phyloP scores from a whole-genome alignment of 2,888 invertebrate genomes.

The Cremastinae sp. region DNA sequence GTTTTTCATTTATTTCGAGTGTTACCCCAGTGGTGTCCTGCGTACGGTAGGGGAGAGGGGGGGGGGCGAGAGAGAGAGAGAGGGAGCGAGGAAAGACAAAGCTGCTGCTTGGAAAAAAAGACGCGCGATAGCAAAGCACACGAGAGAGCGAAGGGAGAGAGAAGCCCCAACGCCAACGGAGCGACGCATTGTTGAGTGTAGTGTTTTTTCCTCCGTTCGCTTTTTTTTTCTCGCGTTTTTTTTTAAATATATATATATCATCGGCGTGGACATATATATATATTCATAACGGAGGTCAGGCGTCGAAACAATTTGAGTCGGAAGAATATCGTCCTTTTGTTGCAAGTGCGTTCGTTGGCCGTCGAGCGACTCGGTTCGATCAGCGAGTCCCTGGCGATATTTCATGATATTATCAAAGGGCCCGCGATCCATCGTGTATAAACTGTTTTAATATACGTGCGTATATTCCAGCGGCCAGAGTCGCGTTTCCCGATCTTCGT shows the following conservation, averaged over 20 bases:
- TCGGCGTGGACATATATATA: conserved; percentile 4
- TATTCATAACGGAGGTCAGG: conserved; percentile 32
- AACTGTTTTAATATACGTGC: not conserved
- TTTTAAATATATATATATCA: conserved; percentile 20
- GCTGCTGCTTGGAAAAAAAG: conserved; percentile 54
- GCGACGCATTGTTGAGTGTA: conserved; percentile 57
- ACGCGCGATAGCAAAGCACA: conserved; percentile 55
- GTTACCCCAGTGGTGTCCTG: conserved; percentile 4
- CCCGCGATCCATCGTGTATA: not conserved
- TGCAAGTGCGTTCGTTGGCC: not conserved
- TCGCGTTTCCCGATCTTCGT: conserved; percentile 30
- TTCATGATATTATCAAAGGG: not conserved
- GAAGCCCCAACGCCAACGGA: conserved; percentile 60
- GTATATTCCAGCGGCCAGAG: not conserved
- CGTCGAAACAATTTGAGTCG: conserved; percentile 11
- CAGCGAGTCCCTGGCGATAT: not conserved
- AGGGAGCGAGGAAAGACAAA: conserved; percentile 36
- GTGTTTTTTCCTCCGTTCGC: conserved; percentile 32
- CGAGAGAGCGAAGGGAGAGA: conserved; percentile 46
- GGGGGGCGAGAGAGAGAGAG: conserved; percentile 20
- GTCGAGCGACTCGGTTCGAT: not conserved
- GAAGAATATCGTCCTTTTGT: conserved; percentile 9
- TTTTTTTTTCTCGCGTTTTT: no score
- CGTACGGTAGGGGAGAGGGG: conserved; percentile 16
- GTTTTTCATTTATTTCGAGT: conserved; percentile 10